Conservation (phyloP, 2,888 invertebrate genomes). For the Capitulum mitella region DNA sequence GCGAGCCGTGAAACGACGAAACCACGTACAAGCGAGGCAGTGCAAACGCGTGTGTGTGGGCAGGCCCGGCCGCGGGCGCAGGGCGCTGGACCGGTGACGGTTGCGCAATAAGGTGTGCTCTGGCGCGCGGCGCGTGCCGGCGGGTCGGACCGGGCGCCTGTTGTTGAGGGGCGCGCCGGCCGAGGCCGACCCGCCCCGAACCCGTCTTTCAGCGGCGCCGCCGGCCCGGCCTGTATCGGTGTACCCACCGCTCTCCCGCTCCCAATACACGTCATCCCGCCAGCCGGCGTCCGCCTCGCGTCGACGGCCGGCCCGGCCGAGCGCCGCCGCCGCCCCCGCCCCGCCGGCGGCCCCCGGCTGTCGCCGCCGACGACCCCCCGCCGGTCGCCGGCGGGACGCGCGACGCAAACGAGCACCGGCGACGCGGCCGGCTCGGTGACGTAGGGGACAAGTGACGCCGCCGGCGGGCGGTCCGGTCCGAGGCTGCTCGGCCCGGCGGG, state of each 20-base stretch:
- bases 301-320: too few species aligned
- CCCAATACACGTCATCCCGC: neutral
- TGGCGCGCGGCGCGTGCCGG: neutral
- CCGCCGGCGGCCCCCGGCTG: too few species aligned
- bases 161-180: neutral
- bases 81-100: neutral
- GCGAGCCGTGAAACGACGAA: neutral
- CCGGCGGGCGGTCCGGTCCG: too few species aligned
- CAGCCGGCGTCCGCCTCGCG: neutral
- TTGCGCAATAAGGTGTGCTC: neutral
- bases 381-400: too few species aligned
- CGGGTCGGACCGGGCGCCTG: neutral
- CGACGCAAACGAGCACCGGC: too few species aligned
- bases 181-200: neutral
- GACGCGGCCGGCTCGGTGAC: too few species aligned
- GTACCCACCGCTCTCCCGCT: neutral
- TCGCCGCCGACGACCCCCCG: too few species aligned
- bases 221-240: neutral
- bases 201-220: neutral
- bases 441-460: too few species aligned
- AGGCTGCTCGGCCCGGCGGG: too few species aligned
- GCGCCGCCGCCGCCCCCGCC: too few species aligned
- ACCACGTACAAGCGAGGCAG: slow-evolving; percentile 5
- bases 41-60: neutral
- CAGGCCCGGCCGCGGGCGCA: neutral